A percentile compares a stretch with the other conserved stretches of the same genome.
Evolutionary conservation across 2,888 invertebrate genomes (phyloP).

Genomic region (Ennomos erosarius): DNA sequence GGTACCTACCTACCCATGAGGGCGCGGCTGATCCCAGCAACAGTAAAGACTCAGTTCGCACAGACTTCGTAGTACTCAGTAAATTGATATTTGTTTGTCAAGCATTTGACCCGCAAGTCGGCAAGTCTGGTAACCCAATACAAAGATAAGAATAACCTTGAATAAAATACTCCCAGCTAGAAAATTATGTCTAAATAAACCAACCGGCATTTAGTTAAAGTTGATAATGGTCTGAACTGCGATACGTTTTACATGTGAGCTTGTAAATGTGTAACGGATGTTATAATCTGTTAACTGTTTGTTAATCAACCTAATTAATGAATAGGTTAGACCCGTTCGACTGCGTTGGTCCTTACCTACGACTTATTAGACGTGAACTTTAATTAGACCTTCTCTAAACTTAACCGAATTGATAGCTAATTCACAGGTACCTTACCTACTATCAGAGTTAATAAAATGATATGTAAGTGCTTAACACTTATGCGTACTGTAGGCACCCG

Average conservation of each 20-base stretch:
- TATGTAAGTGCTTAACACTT: no score
- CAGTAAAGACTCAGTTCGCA: conserved; percentile 39
- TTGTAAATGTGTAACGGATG: conserved; percentile 62
- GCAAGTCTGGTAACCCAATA: conserved; percentile 72
- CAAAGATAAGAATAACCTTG: conserved; percentile 72
- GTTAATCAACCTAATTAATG: conserved; percentile 54
- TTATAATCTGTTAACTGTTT: conserved; percentile 58
- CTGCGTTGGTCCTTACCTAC: neutral
- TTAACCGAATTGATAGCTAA: no score
- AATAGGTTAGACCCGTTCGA: conserved; percentile 44
- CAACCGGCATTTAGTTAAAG: conserved; percentile 16
- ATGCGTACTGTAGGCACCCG: no score
- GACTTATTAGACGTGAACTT: no score
- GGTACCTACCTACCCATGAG: conserved; percentile 11
- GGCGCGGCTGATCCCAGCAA: conserved; percentile 38
- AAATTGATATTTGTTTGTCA: conserved; percentile 52
- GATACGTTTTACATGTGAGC: conserved; percentile 19
- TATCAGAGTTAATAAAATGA: no score
- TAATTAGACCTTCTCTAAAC: no score
- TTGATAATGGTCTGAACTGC: conserved; percentile 25
- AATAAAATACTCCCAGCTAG: conserved; percentile 47
- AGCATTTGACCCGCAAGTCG: conserved; percentile 52
- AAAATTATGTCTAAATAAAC: conserved; percentile 29
- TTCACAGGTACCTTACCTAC: no score
- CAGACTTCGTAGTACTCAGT: conserved; percentile 42